Evolutionary conservation across 2,113 vertebrate species (phyloP).

Genomic region (Sander vitreus): DNA sequence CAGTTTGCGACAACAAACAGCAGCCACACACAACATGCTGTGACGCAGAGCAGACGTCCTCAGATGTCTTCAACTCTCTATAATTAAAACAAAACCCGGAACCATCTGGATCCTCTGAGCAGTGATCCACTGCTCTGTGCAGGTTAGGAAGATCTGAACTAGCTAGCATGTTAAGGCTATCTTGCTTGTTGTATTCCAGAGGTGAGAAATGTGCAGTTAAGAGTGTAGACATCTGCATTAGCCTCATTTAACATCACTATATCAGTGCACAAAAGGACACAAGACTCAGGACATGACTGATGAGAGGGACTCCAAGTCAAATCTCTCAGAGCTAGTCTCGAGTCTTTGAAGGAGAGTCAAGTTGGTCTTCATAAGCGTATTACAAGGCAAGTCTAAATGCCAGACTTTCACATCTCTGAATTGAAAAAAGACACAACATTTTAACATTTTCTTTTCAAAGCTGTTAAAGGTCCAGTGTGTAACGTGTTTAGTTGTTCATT

Average conservation of each 20-base stretch:
- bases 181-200: neutral
- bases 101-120: conserved; percentile 34
- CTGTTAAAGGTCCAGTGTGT: neutral
- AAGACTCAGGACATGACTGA: neutral
- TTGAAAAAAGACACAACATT: too few species aligned
- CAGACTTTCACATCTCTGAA: neutral
- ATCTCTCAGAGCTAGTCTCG: neutral
- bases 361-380: neutral
- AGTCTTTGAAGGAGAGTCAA: neutral
- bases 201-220: neutral
- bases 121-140: conserved; percentile 8
- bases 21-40: conserved; percentile 21
- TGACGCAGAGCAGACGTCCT: conserved; percentile 30
- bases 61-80: conserved; percentile 3
- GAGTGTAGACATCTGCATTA: neutral
- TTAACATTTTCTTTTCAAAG: neutral
- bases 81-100: conserved; percentile 11
- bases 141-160: conserved; percentile 14
- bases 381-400: neutral
- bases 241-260: neutral
- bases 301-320: neutral
- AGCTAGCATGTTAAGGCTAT: neutral
- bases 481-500: too few species aligned
- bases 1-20: conserved; percentile 36
- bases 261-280: neutral